phyloP scores from a whole-genome alignment of 2,888 invertebrate species.

The Gymnosoma rotundatum region DNA sequence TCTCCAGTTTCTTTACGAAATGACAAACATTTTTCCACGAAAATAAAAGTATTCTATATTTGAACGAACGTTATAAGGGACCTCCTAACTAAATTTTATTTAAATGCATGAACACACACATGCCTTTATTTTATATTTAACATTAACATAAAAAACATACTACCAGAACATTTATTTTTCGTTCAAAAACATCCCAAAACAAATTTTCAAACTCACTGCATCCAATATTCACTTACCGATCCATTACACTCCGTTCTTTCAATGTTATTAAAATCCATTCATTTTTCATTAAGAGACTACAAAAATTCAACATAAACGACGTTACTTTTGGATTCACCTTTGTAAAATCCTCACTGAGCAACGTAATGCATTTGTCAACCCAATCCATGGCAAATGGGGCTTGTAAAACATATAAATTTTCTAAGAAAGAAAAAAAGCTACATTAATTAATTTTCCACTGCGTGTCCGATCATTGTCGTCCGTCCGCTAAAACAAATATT shows the following conservation, averaged over 20 bases:
- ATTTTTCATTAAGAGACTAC: slow-evolving; percentile 84
- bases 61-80: no score
- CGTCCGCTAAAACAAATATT: neutral
- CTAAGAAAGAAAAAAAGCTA: slow-evolving; percentile 73
- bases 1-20: no score
- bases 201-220: no score
- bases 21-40: no score
- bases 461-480: neutral
- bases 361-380: slow-evolving; percentile 81
- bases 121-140: no score
- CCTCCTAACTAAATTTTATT: no score
- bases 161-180: no score
- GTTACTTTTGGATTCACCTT: slow-evolving; percentile 82
- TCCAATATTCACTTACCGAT: slow-evolving; percentile 73
- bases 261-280: slow-evolving; percentile 86
- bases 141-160: no score
- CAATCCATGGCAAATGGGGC: slow-evolving; percentile 81
- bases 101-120: no score
- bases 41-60: no score
- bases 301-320: slow-evolving; percentile 86
- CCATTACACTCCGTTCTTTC: slow-evolving; percentile 80
- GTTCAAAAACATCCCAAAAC: no score
- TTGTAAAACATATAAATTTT: slow-evolving; percentile 79
- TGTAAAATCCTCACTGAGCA: slow-evolving; percentile 79
- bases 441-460: neutral